Evolutionary conservation across 2,797 vertebrate species (phyloP), one percentile per base, ranked within the genome.

Genomic region (Thaleichthys pacificus): DNA sequence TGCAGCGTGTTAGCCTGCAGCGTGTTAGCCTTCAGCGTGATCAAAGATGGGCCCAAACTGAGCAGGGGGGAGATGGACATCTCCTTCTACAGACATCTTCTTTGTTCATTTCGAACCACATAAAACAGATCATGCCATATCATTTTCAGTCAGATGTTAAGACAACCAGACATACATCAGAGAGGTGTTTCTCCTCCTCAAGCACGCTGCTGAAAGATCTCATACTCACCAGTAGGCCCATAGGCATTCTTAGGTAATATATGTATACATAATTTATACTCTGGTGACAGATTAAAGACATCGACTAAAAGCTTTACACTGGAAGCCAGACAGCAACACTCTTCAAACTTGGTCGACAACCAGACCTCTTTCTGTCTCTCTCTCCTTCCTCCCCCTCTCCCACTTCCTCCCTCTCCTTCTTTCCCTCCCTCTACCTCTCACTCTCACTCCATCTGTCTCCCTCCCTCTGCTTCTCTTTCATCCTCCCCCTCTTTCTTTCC

Each of bases 251-350:
- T 74, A 24, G 0, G 73, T 11, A 69, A 78, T 65, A 30, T 68
- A 60, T 66, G 42, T 47, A 47, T 42, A 42, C 2, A 42, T 14
- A 42, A 42, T 0, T 51, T 57, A 70, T 49, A 74, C 73, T 69
- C 72, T n/a, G 2, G 54, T 51, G 75, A 80, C 67, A 84, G 76
- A 86, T 86, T 86, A 84, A 85, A 30, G 68, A 54, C 74, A 19
- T 76, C 32, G 68, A 62, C 69, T 60, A 21, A 54, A 30, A 5
- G 22, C 76, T 85, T 83, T 81, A 81, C 76, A 82, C 75, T 2
- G 0, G 28, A 38, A 12, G 85, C 78, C 77, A 82, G 77, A 82
- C 74, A 85, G 79, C 69, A 72, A 74, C 73, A 21, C 76, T 78
- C 78, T 78, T 81, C 77, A 70, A 24, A 47, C 26, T 17, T 76